Evolutionary conservation across 1,140 invertebrate genomes (phyloP).

Genomic region (Zaprionus africanus): DNA sequence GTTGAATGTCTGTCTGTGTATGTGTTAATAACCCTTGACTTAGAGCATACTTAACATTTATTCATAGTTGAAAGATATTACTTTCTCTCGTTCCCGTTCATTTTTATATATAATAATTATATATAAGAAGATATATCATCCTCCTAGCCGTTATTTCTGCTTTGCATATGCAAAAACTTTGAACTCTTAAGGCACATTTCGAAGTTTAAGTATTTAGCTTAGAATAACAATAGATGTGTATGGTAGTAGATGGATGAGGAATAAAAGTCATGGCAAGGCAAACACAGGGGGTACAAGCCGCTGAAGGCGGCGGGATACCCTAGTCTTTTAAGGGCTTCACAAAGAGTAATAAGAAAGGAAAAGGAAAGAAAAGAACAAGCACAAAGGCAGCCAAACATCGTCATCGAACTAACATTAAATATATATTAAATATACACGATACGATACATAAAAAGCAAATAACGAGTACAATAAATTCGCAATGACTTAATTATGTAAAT

Average conservation of each 20-base stretch:
- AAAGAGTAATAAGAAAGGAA: slow-evolving; percentile 5
- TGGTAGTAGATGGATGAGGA: slow-evolving; percentile 1
- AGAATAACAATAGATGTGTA: slow-evolving; percentile 41
- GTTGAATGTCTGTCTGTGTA: slow-evolving; percentile 20
- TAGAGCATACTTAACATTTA: slow-evolving; percentile 46
- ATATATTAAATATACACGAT: no score
- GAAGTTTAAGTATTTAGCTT: slow-evolving; percentile 60
- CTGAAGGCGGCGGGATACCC: background rate
- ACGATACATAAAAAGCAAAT: slow-evolving; percentile 50
- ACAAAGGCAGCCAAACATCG: slow-evolving; percentile 51
- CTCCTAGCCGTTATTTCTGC: background rate
- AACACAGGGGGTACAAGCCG: background rate
- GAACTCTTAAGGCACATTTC: slow-evolving; percentile 79
- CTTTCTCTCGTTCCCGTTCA: slow-evolving; percentile 9
- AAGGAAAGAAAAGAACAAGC: slow-evolving; percentile 41
- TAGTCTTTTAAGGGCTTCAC: slow-evolving; percentile 26
- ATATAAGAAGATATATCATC: slow-evolving; percentile 15
- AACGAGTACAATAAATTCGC: slow-evolving; percentile 77
- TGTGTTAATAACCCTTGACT: slow-evolving; percentile 23
- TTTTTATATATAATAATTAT: slow-evolving; percentile 27
- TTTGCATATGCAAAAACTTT: slow-evolving; percentile 40
- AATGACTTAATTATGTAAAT: slow-evolving; percentile 67
- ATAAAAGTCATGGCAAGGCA: slow-evolving; percentile 13
- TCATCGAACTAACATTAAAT: slow-evolving; percentile 33
- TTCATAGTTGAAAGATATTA: slow-evolving; percentile 31